phyloP scores from a whole-genome alignment of 2,113 vertebrate genomes.

The Trematocara zebra region DNA sequence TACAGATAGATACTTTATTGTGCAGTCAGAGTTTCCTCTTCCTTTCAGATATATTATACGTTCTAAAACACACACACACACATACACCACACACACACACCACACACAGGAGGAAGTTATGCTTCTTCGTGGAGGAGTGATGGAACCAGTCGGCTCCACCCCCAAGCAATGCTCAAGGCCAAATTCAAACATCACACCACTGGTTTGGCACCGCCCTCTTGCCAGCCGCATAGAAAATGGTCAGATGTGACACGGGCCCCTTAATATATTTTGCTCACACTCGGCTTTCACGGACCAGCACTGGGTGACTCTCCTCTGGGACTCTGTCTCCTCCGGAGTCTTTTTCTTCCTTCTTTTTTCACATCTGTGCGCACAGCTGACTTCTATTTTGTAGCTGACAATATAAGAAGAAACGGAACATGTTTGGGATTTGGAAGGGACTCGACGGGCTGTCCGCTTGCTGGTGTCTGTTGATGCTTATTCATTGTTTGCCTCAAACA shows the following conservation, averaged over 20 bases:
- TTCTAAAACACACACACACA: neutral
- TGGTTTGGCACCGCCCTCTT: slow-evolving; percentile 49
- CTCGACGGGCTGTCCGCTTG: slow-evolving; percentile 8
- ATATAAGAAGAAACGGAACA: neutral
- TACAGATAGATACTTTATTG: neutral
- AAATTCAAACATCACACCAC: slow-evolving; percentile 74
- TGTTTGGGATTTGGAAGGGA: slow-evolving; percentile 19
- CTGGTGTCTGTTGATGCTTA: slow-evolving; percentile 45
- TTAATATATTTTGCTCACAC: neutral
- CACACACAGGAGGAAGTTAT: neutral
- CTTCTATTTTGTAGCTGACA: neutral
- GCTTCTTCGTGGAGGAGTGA: neutral
- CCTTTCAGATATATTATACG: neutral
- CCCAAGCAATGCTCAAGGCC: neutral
- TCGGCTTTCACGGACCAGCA: neutral
- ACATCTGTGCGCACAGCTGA: neutral
- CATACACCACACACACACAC: neutral
- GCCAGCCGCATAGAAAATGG: slow-evolving; percentile 12
- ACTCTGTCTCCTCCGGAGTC: neutral
- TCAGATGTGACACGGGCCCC: neutral
- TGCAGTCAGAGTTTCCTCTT: neutral
- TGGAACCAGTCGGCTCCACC: slow-evolving; percentile 51
- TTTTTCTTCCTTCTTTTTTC: neutral
- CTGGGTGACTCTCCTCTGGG: neutral
- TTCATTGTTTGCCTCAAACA: slow-evolving; percentile 6